Percentiles rank a stretch among this genome's conserved stretches.
Conservation (phyloP, 2,888 invertebrate species). For the Metacarcinus magister region DNA sequence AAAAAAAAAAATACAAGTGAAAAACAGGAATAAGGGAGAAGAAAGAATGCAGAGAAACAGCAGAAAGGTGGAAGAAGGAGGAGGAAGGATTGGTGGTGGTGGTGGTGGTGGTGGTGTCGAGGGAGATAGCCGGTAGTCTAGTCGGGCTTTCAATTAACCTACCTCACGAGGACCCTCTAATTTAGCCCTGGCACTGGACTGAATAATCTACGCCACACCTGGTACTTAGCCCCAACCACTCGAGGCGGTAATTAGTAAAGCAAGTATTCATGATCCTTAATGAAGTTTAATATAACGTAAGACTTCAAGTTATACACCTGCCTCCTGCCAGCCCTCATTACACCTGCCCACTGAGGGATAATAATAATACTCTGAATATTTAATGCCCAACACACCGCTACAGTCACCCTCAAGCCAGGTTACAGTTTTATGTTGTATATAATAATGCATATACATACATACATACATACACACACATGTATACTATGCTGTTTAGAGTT, state of each 20-base stretch:
- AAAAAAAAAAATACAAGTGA: neutral
- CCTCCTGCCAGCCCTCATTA: constrained; percentile 36
- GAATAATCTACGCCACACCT: constrained; percentile 40
- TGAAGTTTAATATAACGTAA: constrained; percentile 48
- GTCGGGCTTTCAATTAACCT: neutral
- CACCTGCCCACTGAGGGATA: constrained; percentile 5
- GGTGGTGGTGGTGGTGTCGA: neutral
- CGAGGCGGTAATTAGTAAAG: constrained; percentile 35
- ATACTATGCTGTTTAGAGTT: neutral
- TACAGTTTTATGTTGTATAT: neutral
- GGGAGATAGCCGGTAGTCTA: neutral
- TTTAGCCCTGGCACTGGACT: constrained; percentile 41
- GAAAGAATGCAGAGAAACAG: neutral
- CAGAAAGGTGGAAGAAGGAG: neutral
- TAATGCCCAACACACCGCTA: neutral
- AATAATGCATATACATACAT: neutral
- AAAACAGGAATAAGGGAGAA: neutral
- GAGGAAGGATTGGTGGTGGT: neutral
- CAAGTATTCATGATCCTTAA: constrained; percentile 45
- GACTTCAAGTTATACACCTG: constrained; percentile 35
- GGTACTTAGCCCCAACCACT: neutral
- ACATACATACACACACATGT: neutral
- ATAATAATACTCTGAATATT: neutral
- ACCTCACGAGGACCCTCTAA: constrained; percentile 19
- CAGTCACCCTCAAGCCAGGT: neutral